phyloP scores from a whole-genome alignment of 2,888 invertebrate genomes.

The Eupithecia subfuscata region DNA sequence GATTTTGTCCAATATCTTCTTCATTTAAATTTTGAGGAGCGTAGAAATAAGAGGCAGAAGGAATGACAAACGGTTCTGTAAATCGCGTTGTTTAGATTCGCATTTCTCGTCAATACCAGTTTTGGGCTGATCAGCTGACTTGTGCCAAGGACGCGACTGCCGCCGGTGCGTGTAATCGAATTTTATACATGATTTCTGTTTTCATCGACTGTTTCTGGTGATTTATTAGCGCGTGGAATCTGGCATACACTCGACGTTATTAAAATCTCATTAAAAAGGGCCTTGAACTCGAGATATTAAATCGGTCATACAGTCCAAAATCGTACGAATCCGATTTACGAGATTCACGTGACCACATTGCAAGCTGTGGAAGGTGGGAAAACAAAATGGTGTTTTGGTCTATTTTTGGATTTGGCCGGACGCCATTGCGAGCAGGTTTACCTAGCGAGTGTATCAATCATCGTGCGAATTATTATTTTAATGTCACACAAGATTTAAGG shows the following conservation, averaged over 20 bases:
- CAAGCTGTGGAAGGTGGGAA: constrained; percentile 70
- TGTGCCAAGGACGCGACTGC: constrained; percentile 54
- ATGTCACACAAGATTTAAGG: constrained; percentile 54
- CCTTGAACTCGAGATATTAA: constrained; percentile 34
- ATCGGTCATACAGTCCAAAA: constrained; percentile 44
- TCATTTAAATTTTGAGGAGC: neutral
- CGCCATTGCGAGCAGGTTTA: constrained; percentile 67
- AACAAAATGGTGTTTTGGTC: constrained; percentile 62
- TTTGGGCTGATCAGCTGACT: constrained; percentile 53
- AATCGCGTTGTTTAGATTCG: neutral
- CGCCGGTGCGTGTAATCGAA: constrained; percentile 55
- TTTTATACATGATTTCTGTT: constrained; percentile 50
- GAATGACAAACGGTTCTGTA: constrained; percentile 1
- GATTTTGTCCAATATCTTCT: neutral
- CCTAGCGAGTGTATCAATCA: constrained; percentile 72
- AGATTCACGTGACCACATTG: constrained; percentile 71
- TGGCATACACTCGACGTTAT: constrained; percentile 20
- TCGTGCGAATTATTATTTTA: constrained; percentile 57
- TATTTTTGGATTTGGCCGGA: constrained; percentile 74
- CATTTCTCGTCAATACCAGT: constrained; percentile 5
- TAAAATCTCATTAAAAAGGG: constrained; percentile 29
- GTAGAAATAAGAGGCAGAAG: neutral
- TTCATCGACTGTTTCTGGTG: constrained; percentile 15
- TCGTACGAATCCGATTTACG: constrained; percentile 36
- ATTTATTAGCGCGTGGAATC: constrained; percentile 4